Conservation (phyloP, 1,140 invertebrate species). For the Ruditapes philippinarum region DNA sequence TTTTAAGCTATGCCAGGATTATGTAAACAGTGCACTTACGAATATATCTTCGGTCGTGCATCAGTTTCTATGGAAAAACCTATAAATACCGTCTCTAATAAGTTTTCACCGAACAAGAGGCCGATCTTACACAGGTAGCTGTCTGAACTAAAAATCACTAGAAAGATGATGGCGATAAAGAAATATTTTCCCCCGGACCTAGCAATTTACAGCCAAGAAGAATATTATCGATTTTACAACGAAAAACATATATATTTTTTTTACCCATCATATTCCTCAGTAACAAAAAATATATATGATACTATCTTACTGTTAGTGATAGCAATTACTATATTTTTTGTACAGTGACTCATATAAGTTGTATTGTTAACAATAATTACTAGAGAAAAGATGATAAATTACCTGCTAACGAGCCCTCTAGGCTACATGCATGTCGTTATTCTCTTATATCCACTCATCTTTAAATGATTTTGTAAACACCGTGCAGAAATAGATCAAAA, state of each 20-base stretch:
- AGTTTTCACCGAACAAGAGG: neutral
- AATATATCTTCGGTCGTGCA: neutral
- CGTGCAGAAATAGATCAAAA: neutral
- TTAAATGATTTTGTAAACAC: neutral
- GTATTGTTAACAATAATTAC: neutral
- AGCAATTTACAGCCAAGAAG: neutral
- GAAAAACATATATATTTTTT: neutral
- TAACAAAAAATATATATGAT: neutral
- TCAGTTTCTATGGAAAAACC: slow-evolving; percentile 36
- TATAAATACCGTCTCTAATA: slow-evolving; percentile 43
- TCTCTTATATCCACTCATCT: neutral
- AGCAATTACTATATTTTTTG: neutral
- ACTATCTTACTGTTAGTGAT: neutral
- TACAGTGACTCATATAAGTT: neutral
- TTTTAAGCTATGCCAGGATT: neutral
- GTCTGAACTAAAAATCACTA: neutral
- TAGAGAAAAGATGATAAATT: neutral
- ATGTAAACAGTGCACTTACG: slow-evolving; percentile 15
- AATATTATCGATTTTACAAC: neutral
- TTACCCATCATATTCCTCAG: neutral
- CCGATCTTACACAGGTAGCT: neutral
- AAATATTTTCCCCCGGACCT: neutral
- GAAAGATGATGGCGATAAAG: slow-evolving; percentile 2
- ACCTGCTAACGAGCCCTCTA: neutral
- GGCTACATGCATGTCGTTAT: neutral